Base-by-base conservation (phyloP, 30 jellyfish, hydroid and myxozoan species). In the Aurelia sp. region DNA sequence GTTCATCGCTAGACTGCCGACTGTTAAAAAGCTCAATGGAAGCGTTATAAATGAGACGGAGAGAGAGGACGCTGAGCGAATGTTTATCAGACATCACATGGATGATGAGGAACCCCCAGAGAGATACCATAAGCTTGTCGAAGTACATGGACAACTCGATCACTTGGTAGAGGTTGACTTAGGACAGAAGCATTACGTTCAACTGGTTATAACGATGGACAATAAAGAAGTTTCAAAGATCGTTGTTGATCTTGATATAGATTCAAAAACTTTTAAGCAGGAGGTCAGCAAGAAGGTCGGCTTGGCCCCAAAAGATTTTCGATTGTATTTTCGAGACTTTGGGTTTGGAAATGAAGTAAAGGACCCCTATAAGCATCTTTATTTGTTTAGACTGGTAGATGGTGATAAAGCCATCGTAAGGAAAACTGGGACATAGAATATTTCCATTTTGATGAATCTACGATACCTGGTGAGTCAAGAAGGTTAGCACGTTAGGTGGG, bases 31-130 rank as follows among this genome's bases (percentile, higher is more conserved):
- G 73, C 76, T 93, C 27, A 93, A 93, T 52, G 97, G 97, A 2
- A 79, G 97, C 53, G 60, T 11, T 40, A 65, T 93, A 19, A 87
- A 78, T 40, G 87, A 77, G 6, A 63, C 63, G 1, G 97, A 93
- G 55, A 82, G 97, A 17, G 98, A 93, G 40, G 90, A 93, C 72
- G 98, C 98, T 11, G 98, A 93, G 71, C 48, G 98, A 20, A 62
- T 72, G 79, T 88, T 93, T 74, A 88, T 93, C 19, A 74, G 98
- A 73, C 66, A 87, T 79, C 86, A 93, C 55, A 83, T 76, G 87
- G 84, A 83, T 53, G 74, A 85, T 52, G 91, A 51, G 17, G 75
- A 68, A 19, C 91, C 89, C 79, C 98, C 98, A 16, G 82, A 40
- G 51, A 73, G 98, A 30, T 93, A 88, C 71, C 85, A 87, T 66